Evolutionary conservation across 2,888 invertebrate genomes (phyloP), one percentile per base, ranked within the genome.

Genomic region (Chamaedrilus cognettii): DNA sequence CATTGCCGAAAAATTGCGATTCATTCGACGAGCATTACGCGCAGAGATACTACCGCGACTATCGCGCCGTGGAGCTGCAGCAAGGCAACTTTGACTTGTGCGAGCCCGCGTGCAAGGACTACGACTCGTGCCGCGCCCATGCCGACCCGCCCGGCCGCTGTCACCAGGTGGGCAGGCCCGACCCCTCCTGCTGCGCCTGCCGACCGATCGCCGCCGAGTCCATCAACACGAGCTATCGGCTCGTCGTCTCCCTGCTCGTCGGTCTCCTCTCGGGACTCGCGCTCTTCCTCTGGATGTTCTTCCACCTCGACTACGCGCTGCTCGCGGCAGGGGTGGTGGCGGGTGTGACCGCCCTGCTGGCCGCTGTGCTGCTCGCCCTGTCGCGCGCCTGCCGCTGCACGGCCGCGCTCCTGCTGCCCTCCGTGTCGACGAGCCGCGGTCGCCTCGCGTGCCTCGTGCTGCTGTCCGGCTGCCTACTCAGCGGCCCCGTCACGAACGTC

Each of bases 401-500:
- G 11, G 69, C 71, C n/a, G 72, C 65, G 42, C 59, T 75, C 11
- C 51, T 72, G 49, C 42, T 75, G 2, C 74, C 74, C 11, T 72
- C 72, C 30, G n/a, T 69, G 19, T 70, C 69, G 57, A 74, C 75
- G 34, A 69, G 72, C 11, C 59, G 69, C 42, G 75, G 75, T 0
- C 68, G 74, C 30, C 32, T 75, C 32, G 69, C 68, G 11, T 70
- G 69, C 52, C 60, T 75, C 28, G 34, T 74, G 30, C 35, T 75
- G 34, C 56, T 75, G 56, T 67, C 72, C 2, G 72, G 75, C 52
- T 65, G 74, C 50, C 69, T 75, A 34, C 57, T 74, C 58, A 69
- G 66, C 28, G 75, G 75, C 2, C 75, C 75, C 28, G 65, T 73
- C 32, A 70, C 59, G 58, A 73, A 73, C 57, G 60, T 75, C 57